These are phyloP conservation scores for Leucoma salicis DNA, from an alignment of 2,888 invertebrate species.

Conservation along the genomic window DNA sequence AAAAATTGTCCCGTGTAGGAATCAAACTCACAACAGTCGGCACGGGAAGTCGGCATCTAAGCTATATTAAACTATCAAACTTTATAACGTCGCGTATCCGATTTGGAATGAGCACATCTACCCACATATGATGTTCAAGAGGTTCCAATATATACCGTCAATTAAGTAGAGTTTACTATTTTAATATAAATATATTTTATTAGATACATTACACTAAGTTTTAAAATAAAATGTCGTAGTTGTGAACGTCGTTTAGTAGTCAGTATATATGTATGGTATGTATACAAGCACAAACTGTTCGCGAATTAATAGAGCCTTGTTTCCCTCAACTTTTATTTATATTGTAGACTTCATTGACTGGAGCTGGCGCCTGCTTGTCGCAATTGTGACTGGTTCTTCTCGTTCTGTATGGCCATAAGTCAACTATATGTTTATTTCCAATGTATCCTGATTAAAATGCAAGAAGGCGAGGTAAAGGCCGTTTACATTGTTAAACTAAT, in stretches of 20 bases:
- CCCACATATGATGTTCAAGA: no score
- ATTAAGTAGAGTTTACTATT: slow-evolving; percentile 37
- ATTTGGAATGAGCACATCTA: no score
- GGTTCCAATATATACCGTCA: no score
- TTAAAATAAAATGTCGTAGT: slow-evolving; percentile 38
- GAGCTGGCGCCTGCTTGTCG: slow-evolving; percentile 72
- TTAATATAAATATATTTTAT: slow-evolving; percentile 32
- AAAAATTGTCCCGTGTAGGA: no score
- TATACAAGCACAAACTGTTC: slow-evolving; percentile 46
- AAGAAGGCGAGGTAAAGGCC: slow-evolving; percentile 63
- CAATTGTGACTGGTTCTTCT: slow-evolving; percentile 78
- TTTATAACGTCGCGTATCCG: no score
- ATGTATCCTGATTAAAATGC: slow-evolving; percentile 73
- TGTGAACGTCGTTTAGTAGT: slow-evolving; percentile 37
- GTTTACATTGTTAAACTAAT: slow-evolving; percentile 74
- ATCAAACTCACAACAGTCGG: no score
- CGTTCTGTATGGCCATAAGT: slow-evolving; percentile 71
- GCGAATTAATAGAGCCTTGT: slow-evolving; percentile 58
- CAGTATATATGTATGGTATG: slow-evolving; percentile 29
- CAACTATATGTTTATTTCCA: slow-evolving; percentile 68
- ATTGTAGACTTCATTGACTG: slow-evolving; percentile 73
- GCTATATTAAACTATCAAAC: no score
- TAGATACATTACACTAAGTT: slow-evolving; percentile 38
- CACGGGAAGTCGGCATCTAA: no score
- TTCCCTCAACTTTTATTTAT: slow-evolving; percentile 70